phyloP scores from a whole-genome alignment of 2,113 vertebrate genomes.

The sheep (Ovis aries) region DNA sequence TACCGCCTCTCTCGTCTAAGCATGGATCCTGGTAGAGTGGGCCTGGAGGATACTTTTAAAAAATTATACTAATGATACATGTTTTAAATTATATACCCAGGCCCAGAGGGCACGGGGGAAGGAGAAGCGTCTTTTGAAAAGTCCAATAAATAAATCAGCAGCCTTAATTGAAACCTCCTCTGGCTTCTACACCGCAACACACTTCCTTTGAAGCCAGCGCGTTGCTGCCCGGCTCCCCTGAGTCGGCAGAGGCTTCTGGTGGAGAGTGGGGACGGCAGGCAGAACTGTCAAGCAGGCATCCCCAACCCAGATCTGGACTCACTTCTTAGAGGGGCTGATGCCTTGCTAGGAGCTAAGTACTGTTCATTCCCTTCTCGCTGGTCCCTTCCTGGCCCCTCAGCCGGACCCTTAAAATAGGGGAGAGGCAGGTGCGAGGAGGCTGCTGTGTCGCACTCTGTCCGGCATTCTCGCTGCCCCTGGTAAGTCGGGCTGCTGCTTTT shows the following conservation, averaged over 20 bases:
- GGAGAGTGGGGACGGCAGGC: background rate
- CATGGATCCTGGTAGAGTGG: background rate
- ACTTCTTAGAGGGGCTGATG: background rate
- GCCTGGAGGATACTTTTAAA: background rate
- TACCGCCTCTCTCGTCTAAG: rapidly evolving
- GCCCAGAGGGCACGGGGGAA: background rate
- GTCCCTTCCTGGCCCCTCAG: rapidly evolving
- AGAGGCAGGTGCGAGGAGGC: background rate
- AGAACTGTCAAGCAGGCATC: background rate
- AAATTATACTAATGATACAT: background rate
- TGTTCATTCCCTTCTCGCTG: rapidly evolving
- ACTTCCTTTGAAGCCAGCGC: background rate
- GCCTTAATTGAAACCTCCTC: background rate
- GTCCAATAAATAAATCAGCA: background rate
- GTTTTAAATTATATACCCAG: background rate
- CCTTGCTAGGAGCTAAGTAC: rapidly evolving
- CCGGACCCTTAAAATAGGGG: no score
- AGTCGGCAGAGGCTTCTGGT: rapidly evolving
- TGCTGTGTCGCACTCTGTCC: rapidly evolving
- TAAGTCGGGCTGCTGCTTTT: rapidly evolving
- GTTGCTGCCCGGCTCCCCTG: rapidly evolving
- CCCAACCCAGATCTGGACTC: no score
- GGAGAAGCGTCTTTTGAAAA: background rate
- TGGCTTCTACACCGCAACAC: background rate
- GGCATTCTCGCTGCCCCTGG: background rate